Conservation (phyloP, 2,797 vertebrate genomes). For the Prionace glauca region DNA sequence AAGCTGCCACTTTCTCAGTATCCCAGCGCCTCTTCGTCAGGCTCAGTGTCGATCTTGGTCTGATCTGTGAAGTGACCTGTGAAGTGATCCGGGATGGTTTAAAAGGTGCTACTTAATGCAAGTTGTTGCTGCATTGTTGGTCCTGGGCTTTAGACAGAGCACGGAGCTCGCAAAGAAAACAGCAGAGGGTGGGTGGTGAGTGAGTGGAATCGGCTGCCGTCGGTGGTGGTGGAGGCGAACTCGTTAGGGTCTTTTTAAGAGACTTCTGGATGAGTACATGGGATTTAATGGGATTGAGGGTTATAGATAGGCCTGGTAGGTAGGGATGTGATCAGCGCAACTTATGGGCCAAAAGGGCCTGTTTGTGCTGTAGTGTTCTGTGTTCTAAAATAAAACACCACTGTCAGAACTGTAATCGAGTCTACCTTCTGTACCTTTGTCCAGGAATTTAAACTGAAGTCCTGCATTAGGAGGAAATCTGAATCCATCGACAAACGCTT, state of each 20-base stretch:
- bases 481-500: conserved; percentile 96
- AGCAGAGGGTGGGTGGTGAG: too few species aligned
- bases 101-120: neutral
- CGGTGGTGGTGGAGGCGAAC: too few species aligned
- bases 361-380: too few species aligned
- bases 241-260: too few species aligned
- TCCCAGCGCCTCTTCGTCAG: neutral
- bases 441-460: conserved; percentile 81
- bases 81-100: neutral
- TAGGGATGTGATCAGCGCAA: too few species aligned
- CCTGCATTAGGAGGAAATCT: conserved; percentile 82
- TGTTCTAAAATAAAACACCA: neutral
- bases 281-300: too few species aligned
- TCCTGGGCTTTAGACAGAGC: neutral
- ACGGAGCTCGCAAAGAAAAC: neutral
- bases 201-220: too few species aligned
- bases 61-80: neutral
- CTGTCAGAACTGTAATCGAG: neutral
- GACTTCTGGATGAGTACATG: too few species aligned
- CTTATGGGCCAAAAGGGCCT: too few species aligned
- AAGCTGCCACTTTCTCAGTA: neutral
- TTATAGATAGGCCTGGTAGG: too few species aligned
- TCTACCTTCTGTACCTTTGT: neutral
- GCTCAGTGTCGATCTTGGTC: neutral
- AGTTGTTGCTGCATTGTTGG: neutral